Percentiles rank a stretch among this genome's conserved stretches.
These are phyloP conservation scores for Tetranychus piercei DNA, from an alignment of 2,888 invertebrate genomes.

Conservation along the genomic window DNA sequence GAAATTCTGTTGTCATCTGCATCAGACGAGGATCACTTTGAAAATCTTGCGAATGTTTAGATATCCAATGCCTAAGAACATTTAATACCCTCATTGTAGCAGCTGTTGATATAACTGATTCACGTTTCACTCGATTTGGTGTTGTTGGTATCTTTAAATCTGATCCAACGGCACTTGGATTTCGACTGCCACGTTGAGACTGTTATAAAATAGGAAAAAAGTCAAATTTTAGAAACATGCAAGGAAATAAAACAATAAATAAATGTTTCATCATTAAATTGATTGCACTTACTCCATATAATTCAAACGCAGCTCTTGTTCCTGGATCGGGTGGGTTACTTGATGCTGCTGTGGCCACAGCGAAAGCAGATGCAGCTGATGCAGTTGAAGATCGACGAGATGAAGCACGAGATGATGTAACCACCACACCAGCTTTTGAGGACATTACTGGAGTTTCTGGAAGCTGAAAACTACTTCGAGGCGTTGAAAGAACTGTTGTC, in stretches of 20 bases:
- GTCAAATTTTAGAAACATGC: background rate
- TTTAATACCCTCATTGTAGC: constrained; percentile 80
- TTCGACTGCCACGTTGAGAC: constrained; percentile 29
- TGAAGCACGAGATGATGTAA: constrained; percentile 69
- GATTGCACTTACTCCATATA: constrained; percentile 7
- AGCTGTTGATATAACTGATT: constrained; percentile 70
- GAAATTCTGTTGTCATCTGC: constrained; percentile 57
- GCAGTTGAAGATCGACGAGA: constrained; percentile 70
- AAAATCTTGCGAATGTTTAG: constrained; percentile 71
- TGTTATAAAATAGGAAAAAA: constrained; percentile 22
- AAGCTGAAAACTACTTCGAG: constrained; percentile 43
- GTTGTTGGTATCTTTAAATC: constrained; percentile 29
- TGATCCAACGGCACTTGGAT: constrained; percentile 31
- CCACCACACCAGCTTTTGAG: constrained; percentile 69
- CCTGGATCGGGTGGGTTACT: constrained; percentile 33
- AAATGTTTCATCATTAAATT: constrained; percentile 3
- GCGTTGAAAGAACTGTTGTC: constrained; percentile 32
- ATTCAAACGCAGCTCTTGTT: constrained; percentile 7
- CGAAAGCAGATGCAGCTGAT: constrained; percentile 35
- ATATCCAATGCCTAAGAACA: constrained; percentile 75
- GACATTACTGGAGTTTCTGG: constrained; percentile 40
- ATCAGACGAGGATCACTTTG: constrained; percentile 55
- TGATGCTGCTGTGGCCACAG: constrained; percentile 65
- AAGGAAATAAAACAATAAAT: background rate
- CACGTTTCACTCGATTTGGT: constrained; percentile 34